A percentile compares a stretch with the other conserved stretches of the same genome.
Evolutionary conservation across 2,888 invertebrate species (phyloP).

Genomic region (Ommatoiulus sabulosus): DNA sequence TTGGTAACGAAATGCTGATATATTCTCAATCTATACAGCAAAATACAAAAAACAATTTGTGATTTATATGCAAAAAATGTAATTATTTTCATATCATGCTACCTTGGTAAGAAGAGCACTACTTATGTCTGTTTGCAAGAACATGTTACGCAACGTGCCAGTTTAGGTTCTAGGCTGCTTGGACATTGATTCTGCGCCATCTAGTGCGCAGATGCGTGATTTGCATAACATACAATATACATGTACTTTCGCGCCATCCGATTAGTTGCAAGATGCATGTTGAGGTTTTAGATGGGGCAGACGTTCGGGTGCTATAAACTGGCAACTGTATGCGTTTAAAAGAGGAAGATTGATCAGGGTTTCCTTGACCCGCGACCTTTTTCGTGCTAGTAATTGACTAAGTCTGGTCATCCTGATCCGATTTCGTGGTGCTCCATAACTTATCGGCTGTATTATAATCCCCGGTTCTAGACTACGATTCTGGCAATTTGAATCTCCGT

Average conservation of each 20-base stretch:
- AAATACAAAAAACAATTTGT: too few relatives aligned
- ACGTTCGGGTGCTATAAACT: background rate
- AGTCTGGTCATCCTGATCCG: background rate
- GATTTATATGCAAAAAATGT: too few relatives aligned
- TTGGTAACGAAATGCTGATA: too few relatives aligned
- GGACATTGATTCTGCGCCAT: background rate
- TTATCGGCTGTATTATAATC: background rate
- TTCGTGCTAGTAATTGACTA: background rate
- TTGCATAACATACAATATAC: too few relatives aligned
- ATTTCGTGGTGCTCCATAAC: background rate
- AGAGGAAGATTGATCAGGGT: background rate
- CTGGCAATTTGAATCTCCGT: background rate
- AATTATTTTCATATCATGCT: too few relatives aligned
- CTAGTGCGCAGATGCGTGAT: background rate
- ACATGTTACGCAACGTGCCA: too few relatives aligned
- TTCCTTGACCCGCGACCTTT: conserved; percentile 1
- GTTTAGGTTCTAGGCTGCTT: too few relatives aligned
- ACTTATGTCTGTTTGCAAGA: too few relatives aligned
- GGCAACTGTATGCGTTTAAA: background rate
- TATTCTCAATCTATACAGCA: too few relatives aligned
- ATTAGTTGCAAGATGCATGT: too few relatives aligned
- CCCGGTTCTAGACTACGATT: background rate
- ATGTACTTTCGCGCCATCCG: too few relatives aligned
- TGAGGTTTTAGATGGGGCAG: background rate
- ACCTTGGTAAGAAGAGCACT: too few relatives aligned